phyloP scores from a whole-genome alignment of 2,797 vertebrate genomes.

The Sitta carolinensis region DNA sequence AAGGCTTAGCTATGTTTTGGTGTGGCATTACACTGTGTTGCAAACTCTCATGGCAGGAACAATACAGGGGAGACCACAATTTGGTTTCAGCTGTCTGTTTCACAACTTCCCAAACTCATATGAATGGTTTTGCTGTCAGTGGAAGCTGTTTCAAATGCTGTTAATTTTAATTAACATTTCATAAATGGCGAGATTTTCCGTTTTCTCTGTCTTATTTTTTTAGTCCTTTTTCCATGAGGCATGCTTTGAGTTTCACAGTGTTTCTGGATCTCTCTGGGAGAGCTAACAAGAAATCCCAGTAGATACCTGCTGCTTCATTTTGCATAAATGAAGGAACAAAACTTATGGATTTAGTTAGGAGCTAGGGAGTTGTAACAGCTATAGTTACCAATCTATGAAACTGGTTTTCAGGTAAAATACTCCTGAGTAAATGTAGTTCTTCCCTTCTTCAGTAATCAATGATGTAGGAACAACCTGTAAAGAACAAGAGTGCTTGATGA shows the following conservation, averaged over 20 bases:
- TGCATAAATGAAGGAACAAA: not conserved
- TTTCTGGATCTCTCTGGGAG: conserved; percentile 2
- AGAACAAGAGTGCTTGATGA: not conserved
- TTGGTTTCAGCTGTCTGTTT: not conserved
- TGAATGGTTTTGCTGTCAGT: not conserved
- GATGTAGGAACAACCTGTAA: not conserved
- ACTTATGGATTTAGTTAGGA: not conserved
- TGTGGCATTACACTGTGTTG: not conserved
- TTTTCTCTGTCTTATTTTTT: conserved; percentile 1
- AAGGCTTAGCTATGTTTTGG: not conserved
- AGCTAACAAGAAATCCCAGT: not conserved
- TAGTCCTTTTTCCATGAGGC: not conserved
- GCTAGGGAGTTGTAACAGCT: not conserved
- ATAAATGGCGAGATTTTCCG: not conserved
- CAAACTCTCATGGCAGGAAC: not conserved
- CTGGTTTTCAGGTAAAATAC: not conserved
- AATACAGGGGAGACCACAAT: not conserved
- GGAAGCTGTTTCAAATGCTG: not conserved
- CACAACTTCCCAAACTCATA: not conserved
- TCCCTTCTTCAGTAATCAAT: not conserved
- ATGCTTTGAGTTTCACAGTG: not conserved
- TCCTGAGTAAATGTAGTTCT: not conserved
- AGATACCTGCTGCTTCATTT: not conserved
- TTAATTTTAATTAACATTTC: not conserved
- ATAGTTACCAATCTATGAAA: not conserved